These are phyloP conservation scores for Apamea anceps DNA, from an alignment of 2,888 invertebrate species.

Conservation along the genomic window DNA sequence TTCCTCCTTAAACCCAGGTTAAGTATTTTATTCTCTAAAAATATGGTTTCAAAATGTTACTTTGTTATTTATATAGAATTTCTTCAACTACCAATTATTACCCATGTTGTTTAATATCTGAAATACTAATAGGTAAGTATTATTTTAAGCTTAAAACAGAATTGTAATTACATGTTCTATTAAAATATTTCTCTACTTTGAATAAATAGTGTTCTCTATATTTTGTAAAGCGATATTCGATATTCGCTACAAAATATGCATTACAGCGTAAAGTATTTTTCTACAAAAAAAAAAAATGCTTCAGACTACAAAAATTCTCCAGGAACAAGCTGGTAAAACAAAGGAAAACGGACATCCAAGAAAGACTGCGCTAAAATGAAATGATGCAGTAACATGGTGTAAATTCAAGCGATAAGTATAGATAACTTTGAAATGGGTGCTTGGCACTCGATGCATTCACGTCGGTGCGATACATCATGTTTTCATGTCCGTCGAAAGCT, in stretches of 20 bases:
- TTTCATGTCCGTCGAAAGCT: slow-evolving; percentile 29
- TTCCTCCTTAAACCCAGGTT: too few relatives aligned
- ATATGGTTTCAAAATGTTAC: background rate
- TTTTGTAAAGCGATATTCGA: background rate
- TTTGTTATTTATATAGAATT: background rate
- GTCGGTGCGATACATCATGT: slow-evolving; percentile 51
- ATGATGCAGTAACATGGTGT: slow-evolving; percentile 32
- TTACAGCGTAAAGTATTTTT: background rate
- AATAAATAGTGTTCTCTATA: background rate
- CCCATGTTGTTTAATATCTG: background rate
- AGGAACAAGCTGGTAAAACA: slow-evolving; percentile 5
- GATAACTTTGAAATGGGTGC: slow-evolving; percentile 28
- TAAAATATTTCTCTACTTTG: background rate
- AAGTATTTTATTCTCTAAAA: background rate
- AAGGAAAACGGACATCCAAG: slow-evolving; percentile 14
- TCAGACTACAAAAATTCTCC: background rate
- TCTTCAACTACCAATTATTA: background rate
- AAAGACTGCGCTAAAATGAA: slow-evolving; percentile 23
- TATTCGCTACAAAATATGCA: background rate
- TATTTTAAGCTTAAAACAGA: background rate
- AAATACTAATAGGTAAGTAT: background rate
- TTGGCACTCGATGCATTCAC: slow-evolving; percentile 54
- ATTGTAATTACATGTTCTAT: background rate
- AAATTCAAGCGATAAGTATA: slow-evolving; percentile 32
- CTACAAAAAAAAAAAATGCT: background rate